phyloP scores from a whole-genome alignment of 2,113 vertebrate species.

The Ceyx cyanopectus region DNA sequence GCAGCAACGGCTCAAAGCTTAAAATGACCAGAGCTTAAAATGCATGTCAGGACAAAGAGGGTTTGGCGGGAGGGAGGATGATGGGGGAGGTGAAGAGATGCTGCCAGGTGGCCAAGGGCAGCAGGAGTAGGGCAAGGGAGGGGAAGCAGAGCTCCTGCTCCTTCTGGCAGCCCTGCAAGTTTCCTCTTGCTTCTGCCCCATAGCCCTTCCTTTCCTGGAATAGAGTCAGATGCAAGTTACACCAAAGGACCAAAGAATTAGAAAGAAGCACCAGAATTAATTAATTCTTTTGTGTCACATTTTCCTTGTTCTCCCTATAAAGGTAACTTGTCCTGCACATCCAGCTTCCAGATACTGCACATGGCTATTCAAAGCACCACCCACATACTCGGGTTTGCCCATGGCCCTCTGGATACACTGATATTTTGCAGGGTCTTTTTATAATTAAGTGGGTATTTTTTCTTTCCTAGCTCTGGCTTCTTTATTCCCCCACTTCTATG shows the following conservation, averaged over 20 bases:
- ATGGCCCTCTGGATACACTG: neutral
- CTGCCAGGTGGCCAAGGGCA: constrained; percentile 56
- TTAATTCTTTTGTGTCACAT: neutral
- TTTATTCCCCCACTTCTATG: neutral
- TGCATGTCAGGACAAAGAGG: constrained; percentile 13
- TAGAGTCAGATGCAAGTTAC: constrained; percentile 8
- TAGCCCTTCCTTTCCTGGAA: constrained; percentile 36
- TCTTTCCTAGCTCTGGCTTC: neutral
- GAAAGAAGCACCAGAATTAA: constrained; percentile 4
- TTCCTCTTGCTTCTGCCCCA: constrained; percentile 28
- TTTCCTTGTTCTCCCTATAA: neutral
- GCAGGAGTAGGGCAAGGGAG: constrained; percentile 16
- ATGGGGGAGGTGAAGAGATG: neutral
- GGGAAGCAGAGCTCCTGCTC: constrained; percentile 7
- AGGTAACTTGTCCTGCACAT: neutral
- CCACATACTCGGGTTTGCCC: neutral
- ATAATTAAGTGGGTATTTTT: neutral
- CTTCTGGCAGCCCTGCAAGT: constrained; percentile 16
- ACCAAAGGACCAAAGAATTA: neutral
- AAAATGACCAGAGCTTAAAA: neutral
- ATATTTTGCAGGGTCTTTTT: neutral
- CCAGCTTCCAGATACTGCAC: neutral
- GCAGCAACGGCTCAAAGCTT: neutral
- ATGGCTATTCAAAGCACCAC: neutral
- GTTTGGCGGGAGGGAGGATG: neutral